These are phyloP conservation scores for Falco novaeseelandiae DNA, from an alignment of 2,797 vertebrate genomes.

Conservation along the genomic window DNA sequence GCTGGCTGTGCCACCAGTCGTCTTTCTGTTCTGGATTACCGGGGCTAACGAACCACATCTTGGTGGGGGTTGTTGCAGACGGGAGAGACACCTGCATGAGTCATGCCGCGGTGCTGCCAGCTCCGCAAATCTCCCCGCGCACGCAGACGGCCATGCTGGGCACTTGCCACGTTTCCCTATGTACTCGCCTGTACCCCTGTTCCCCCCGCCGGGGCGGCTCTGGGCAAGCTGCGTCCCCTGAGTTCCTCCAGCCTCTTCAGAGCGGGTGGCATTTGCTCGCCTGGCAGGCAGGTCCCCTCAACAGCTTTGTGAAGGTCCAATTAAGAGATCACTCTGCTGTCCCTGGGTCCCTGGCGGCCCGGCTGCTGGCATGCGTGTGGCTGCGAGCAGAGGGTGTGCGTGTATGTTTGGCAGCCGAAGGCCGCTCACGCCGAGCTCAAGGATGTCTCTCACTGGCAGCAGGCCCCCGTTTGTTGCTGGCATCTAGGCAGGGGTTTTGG, in stretches of 20 bases:
- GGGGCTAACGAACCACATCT: background rate
- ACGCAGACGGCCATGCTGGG: background rate
- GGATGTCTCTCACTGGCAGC: constrained; percentile 57
- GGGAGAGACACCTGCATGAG: constrained; percentile 38
- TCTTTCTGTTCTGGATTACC: background rate
- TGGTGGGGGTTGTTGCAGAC: background rate
- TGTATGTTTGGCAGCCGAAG: constrained; percentile 14
- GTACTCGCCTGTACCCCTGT: background rate
- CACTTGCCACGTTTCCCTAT: constrained; percentile 17
- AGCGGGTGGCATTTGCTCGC: background rate
- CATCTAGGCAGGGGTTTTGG: constrained; percentile 58
- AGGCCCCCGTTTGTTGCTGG: constrained; percentile 33
- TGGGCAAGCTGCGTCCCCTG: background rate
- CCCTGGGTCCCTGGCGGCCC: background rate
- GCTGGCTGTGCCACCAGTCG: fast-evolving
- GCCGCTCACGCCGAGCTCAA: constrained; percentile 4
- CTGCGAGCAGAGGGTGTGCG: background rate
- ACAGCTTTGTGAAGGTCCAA: background rate
- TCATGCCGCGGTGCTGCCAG: background rate
- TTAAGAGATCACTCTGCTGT: constrained; percentile 44
- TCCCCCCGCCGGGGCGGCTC: background rate
- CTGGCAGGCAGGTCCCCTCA: background rate
- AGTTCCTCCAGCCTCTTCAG: background rate
- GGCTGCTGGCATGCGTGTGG: background rate
- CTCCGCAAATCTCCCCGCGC: background rate